These are phyloP conservation scores for Epizoanthus illoricatus DNA, from an alignment of 92 coral and sea anemone genomes.

Conservation along the genomic window DNA sequence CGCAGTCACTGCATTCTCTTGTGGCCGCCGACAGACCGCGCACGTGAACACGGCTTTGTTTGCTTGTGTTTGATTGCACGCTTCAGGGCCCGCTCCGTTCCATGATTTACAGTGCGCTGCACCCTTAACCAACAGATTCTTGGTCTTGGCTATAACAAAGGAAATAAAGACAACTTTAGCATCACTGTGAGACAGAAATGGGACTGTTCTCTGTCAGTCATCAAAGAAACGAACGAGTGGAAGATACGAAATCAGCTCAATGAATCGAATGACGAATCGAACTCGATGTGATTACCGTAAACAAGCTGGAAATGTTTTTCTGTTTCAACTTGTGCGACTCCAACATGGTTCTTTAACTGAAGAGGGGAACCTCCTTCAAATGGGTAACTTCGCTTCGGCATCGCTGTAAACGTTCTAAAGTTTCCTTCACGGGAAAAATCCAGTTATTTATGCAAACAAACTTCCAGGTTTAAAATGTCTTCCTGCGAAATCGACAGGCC, in stretches of 20 bases:
- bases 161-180: background rate
- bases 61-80: background rate
- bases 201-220: too few relatives aligned
- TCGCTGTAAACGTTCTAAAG: slow-evolving; percentile 24
- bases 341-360: slow-evolving; percentile 87
- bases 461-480: too few relatives aligned
- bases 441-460: background rate
- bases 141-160: slow-evolving; percentile 72
- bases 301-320: slow-evolving; percentile 61
- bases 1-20: slow-evolving; percentile 18
- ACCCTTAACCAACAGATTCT: slow-evolving; percentile 71
- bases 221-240: too few relatives aligned
- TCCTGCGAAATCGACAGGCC: background rate
- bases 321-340: slow-evolving; percentile 68
- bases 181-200: too few relatives aligned
- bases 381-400: slow-evolving; percentile 91
- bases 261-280: background rate
- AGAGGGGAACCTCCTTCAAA: slow-evolving; percentile 70
- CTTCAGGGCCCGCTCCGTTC: background rate
- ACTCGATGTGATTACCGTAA: slow-evolving; percentile 59
- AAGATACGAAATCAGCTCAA: background rate
- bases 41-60: slow-evolving; percentile 53
- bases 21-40: slow-evolving; percentile 55
- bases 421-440: background rate
- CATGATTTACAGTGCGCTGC: slow-evolving; percentile 52